phyloP scores from a whole-genome alignment of 2,797 vertebrate genomes.

The Sebastiscus tertius region DNA sequence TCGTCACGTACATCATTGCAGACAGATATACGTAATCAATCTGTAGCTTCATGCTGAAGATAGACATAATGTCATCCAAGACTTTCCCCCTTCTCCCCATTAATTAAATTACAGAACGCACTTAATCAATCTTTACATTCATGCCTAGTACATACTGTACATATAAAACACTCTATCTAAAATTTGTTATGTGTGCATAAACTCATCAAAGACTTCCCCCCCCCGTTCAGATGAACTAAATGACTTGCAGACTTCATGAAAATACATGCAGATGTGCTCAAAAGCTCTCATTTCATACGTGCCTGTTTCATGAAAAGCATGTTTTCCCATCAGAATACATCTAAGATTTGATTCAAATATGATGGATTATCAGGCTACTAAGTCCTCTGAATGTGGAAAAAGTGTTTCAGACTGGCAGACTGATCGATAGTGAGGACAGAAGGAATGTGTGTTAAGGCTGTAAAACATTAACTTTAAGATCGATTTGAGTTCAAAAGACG shows the following conservation, averaged over 20 bases:
- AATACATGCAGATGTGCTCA: background rate
- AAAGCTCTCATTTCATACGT: background rate
- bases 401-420: background rate
- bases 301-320: background rate
- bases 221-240: background rate
- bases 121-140: background rate
- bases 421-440: background rate
- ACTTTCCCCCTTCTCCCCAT: background rate
- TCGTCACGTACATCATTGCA: background rate
- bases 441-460: background rate
- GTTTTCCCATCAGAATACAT: background rate
- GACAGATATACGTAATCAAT: background rate
- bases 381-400: background rate
- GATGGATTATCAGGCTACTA: background rate
- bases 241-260: background rate
- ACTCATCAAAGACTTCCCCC: background rate
- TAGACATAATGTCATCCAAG: background rate
- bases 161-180: background rate
- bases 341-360: background rate
- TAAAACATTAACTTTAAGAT: conserved; percentile 24
- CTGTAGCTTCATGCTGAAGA: background rate
- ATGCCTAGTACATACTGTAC: background rate
- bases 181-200: background rate
- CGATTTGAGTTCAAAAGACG: background rate
- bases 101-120: background rate